A percentile compares a stretch with the other conserved stretches of the same genome.
Conservation (phyloP, 1,140 invertebrate genomes). For the Brachionus plicatilis region DNA sequence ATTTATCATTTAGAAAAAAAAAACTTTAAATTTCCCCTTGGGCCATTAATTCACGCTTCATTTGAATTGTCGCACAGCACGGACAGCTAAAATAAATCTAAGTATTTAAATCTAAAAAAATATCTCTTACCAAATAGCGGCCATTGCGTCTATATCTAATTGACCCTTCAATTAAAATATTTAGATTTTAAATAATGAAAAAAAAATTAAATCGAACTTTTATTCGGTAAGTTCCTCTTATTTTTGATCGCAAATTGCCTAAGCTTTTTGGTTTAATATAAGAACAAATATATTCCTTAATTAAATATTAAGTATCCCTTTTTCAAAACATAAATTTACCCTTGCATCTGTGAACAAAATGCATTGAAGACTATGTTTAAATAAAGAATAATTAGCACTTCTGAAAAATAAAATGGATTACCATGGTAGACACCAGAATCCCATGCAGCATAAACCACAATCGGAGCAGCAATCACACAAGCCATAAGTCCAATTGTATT, state of each 20-base stretch:
- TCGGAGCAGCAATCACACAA: constrained; percentile 4
- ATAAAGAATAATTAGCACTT: background rate
- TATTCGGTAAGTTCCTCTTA: background rate
- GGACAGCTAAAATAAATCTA: background rate
- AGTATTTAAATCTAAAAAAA: background rate
- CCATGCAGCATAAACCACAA: constrained; percentile 11
- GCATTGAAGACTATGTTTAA: background rate
- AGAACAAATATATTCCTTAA: background rate
- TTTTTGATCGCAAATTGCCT: constrained; percentile 15
- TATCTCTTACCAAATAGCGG: background rate
- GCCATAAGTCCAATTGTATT: constrained; percentile 17
- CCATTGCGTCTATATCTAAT: background rate
- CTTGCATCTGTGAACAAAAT: constrained; percentile 21
- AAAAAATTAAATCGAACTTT: background rate
- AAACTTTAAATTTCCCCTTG: background rate
- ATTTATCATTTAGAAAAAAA: too few relatives aligned
- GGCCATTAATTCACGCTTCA: background rate
- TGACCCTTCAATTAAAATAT: background rate
- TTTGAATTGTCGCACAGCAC: constrained; percentile 6
- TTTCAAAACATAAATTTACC: background rate
- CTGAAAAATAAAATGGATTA: background rate
- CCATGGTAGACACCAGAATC: constrained; percentile 6
- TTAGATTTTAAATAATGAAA: background rate
- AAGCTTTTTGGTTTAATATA: background rate
- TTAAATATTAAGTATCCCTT: background rate